Base-by-base conservation (phyloP, 1,140 invertebrate genomes). In the Adelges cooleyi region DNA sequence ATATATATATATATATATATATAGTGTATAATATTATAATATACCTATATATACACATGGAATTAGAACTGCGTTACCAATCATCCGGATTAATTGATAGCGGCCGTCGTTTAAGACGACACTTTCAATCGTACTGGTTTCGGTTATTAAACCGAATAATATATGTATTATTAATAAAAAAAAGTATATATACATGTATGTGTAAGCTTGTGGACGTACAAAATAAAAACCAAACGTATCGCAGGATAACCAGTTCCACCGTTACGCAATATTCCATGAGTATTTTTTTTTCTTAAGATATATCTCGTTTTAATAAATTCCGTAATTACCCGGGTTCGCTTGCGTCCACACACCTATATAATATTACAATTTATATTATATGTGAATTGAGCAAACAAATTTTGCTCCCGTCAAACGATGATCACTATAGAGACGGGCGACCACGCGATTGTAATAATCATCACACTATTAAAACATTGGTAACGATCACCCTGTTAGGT, bases 61-160 rank as follows among this genome's bases (percentile, higher is more conserved):
- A 33, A 33, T 11, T 33, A 23, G 23, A 11, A 56, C 23, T n/a
- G 10, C 53, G 38, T 42, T n/a, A 56, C 53, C 38, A 42, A 56
- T 56, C 53, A 27, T 56, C 9, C 36, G 15, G 40, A 42, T 44
- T 56, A 44, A 56, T 56, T 18, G 40, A 56, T 18, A 18, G 23
- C n/a, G 13, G n/a, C 25, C 23, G 25, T 40, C n/a, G 15, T 56
- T 25, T n/a, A 17, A 56, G 1, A 42, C 52, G 53, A 56, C 53
- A 56, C 53, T n/a, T 56, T 56, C 53, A n/a, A 42, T 40, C 38
- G 36, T 36, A 53, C 51, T 15, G 51, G 29, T 56, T 56, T 56
- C 22, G 38, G 36, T 25, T 23, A 42, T 42, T 42, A 54, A 54
- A 42, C 52, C 52, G 18, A 54, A 25, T 36, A 33, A 11, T 33